Evolutionary conservation across 1,140 invertebrate genomes (phyloP), one percentile per base, ranked within the genome.

Genomic region (Apis cerana): DNA sequence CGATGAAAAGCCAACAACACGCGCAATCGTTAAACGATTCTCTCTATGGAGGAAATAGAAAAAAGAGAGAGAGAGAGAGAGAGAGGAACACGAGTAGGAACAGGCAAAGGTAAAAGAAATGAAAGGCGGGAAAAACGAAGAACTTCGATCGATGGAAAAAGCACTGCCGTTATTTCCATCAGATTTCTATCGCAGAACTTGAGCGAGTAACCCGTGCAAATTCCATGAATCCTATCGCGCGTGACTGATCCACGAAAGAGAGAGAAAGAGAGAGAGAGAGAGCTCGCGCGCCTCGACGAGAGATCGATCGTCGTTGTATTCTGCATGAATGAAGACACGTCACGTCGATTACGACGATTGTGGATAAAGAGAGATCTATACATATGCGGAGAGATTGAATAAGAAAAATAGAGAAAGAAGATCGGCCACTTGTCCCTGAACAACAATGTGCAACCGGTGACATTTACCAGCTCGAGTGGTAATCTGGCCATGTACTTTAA

Each of bases 181-280:
- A 74, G 75, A 76, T 76, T 74, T 68, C 23, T 65, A 76, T 75
- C 72, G 59, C 50, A 4, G 33, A n/a, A 62, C 15, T 5, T 43
- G 33, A 19, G 17, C 10, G 80, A 61, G 48, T 33, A 68, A 61
- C 23, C 75, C 59, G 59, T 72, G 81, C 85, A 89, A 84, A 83
- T 87, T 78, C 80, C 59, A 54, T 70, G 82, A 70, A 78, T 86
- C 85, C 76, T 69, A 58, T 79, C 72, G 78, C 77, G 82, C 88
- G 79, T 84, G 86, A 89, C 82, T 87, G 88, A 87, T 89, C 87
- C 82, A 65, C 74, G 50, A 64, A 13, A 59, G 15, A 56, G 15
- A 56, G 15, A 54, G 13, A 54, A 15, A 27, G 23, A 62, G n/a
- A 23, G 23, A 62, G n/a, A 27, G 1, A 15, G 1, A 13, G 2